Percentiles rank a stretch among this genome's conserved stretches.
These are phyloP conservation scores for Ceratotherium simum DNA, from an alignment of 2,113 vertebrate genomes.

Conservation along the genomic window DNA sequence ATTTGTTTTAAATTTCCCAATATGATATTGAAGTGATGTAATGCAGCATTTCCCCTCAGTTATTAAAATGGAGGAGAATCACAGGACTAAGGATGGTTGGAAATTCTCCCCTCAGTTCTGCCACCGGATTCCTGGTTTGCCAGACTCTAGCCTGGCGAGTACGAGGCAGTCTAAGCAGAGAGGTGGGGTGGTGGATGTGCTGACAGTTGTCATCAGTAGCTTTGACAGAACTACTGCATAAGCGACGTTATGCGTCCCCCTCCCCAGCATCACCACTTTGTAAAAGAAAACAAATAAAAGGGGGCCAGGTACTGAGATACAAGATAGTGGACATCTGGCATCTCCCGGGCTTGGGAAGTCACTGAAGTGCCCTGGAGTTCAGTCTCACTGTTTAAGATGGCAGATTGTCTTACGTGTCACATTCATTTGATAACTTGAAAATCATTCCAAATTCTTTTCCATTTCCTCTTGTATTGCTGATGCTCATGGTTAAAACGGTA, in stretches of 20 bases:
- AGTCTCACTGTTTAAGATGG: background rate
- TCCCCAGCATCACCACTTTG: constrained; percentile 36
- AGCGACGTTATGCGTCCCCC: background rate
- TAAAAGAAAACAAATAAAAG: constrained; percentile 76
- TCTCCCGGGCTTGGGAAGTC: background rate
- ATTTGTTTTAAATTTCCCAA: constrained; percentile 14
- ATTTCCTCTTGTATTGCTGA: background rate
- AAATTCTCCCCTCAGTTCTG: background rate
- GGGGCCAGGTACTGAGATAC: constrained; percentile 34
- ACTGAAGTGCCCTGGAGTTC: background rate
- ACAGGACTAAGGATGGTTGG: background rate
- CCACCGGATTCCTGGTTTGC: background rate
- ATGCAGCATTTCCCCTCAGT: background rate
- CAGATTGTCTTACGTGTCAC: background rate
- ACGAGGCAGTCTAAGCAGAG: background rate
- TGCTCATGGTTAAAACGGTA: background rate
- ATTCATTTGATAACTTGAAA: constrained; percentile 45
- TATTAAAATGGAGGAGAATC: background rate
- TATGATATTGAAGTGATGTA: background rate
- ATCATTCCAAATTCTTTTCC: background rate
- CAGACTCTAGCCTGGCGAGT: background rate
- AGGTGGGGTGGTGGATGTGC: background rate
- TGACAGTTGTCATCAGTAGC: constrained; percentile 48
- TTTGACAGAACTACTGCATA: constrained; percentile 15
- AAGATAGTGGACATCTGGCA: constrained; percentile 68